Base-by-base conservation (phyloP, 2,113 vertebrate species). In the Gymnogyps californianus region DNA sequence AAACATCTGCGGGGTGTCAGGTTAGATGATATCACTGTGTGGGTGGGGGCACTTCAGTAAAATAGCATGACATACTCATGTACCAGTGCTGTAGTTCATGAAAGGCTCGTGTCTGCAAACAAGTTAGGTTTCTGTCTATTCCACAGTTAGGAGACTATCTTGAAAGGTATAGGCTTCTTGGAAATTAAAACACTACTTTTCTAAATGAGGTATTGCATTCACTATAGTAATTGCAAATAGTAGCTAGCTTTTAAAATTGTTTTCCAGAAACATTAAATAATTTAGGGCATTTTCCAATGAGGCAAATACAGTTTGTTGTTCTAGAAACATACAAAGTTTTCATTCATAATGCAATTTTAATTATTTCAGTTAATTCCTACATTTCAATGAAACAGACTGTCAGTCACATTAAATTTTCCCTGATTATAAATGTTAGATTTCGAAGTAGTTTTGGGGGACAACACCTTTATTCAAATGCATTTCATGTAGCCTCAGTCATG, bases 31-130 rank as follows among this genome's bases (percentile, higher is more conserved):
- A 90, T 94, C 96, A 78, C 88, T 97, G 96, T 94, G 98, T 98
- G 97, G 98, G 98, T 98, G 98, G 98, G 98, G 98, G 55, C 94
- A 52, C 97, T 98, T 98, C 91, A 85, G 86, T 97, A 93, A 98
- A 97, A 95, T 95, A 97, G 95, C 90, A 96, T 96, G 94, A 97
- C 94, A 97, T 93, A 91, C 80, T 96, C 85, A 71, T 29, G 83
- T 93, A 85, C 82, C 94, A 38, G 86, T 86, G 86, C 52, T 71
- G 70, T 25, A 97, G 62, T 71, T 92, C 84, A 59, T 69, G 32
- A 91, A 84, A 90, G 91, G 40, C 65, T 83, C 32, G 1, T 75
- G 61, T 61, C 58, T 97, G 28, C 95, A 90, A 95, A 80, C 86
- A 76, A 32, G 84, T 94, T 55, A 84, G 46, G 66, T 79, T 87